Conservation (phyloP, 2,888 invertebrate genomes). For the Coenonympha glycerion region DNA sequence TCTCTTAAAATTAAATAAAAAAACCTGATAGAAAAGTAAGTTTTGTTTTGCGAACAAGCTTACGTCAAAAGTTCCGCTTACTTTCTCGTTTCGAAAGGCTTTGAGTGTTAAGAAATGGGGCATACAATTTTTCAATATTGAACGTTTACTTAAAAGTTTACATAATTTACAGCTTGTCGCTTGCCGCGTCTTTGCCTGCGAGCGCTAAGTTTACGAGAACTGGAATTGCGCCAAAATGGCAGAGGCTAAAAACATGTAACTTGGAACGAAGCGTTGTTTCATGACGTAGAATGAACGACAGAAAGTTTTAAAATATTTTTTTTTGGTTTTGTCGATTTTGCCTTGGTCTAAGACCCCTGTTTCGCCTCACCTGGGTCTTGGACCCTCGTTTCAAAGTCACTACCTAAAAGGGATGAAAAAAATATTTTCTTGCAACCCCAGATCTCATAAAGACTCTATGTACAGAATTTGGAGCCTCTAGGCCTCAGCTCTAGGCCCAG, state of each 20-base stretch:
- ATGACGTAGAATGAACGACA: conserved; percentile 1
- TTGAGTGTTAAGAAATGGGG: conserved; percentile 4
- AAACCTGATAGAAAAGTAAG: no score
- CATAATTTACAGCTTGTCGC: conserved; percentile 9
- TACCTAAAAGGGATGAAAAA: no score
- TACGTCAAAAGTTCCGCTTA: not conserved
- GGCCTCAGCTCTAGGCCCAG: no score
- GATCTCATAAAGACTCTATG: no score
- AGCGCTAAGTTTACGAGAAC: conserved; percentile 1
- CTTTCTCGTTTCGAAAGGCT: not conserved
- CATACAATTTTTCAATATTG: conserved; percentile 9
- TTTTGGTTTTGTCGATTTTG: no score
- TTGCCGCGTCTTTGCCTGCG: conserved; percentile 5
- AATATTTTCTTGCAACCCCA: no score
- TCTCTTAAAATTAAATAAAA: no score
- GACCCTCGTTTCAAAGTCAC: no score
- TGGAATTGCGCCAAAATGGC: conserved; percentile 5
- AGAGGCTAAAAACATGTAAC: not conserved
- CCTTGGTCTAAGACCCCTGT: no score
- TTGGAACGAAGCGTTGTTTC: conserved; percentile 3
- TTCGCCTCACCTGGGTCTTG: no score
- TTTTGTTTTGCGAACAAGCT: not conserved
- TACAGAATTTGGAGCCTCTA: no score
- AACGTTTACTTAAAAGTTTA: conserved; percentile 6
- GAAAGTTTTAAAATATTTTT: not conserved